Evolutionary conservation across 1,140 invertebrate species (phyloP).

Genomic region (Solenopsis fugax): DNA sequence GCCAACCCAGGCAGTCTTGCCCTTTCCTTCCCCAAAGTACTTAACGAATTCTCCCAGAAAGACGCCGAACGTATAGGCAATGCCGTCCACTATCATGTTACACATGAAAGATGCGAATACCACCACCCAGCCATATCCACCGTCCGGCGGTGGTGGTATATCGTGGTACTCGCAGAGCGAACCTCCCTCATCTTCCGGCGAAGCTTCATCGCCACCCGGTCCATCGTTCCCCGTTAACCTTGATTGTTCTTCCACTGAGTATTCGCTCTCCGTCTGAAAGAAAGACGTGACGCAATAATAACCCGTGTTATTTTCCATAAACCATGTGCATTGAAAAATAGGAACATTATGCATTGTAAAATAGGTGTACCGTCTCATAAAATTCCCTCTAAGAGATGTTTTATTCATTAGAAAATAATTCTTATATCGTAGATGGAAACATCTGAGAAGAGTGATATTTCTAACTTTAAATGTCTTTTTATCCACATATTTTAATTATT

Average conservation of each 20-base stretch:
- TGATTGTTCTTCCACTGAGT: constrained; percentile 92
- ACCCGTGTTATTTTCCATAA: background rate
- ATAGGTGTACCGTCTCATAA: background rate
- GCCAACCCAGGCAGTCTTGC: constrained; percentile 97
- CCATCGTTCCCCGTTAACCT: constrained; percentile 88
- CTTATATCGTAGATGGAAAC: background rate
- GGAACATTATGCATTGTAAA: background rate
- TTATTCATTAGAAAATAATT: constrained; percentile 21
- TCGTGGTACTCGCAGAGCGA: constrained; percentile 91
- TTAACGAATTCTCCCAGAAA: constrained; percentile 93
- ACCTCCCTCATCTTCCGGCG: constrained; percentile 91
- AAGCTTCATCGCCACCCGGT: constrained; percentile 86
- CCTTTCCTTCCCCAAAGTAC: constrained; percentile 95
- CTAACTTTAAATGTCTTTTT: background rate
- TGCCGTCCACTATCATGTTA: constrained; percentile 99
- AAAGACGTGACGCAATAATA: constrained; percentile 64
- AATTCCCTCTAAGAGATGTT: background rate
- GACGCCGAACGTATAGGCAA: constrained; percentile 97
- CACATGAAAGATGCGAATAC: constrained; percentile 98
- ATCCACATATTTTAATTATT: background rate
- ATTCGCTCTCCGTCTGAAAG: constrained; percentile 94
- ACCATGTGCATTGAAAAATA: background rate
- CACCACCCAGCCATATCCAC: constrained; percentile 96
- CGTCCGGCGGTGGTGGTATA: constrained; percentile 93
- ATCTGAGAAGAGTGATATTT: background rate